A percentile compares a stretch with the other conserved stretches of the same genome.
Conservation (phyloP, 2,113 vertebrate genomes). For the Drymodes brunneopygia region DNA sequence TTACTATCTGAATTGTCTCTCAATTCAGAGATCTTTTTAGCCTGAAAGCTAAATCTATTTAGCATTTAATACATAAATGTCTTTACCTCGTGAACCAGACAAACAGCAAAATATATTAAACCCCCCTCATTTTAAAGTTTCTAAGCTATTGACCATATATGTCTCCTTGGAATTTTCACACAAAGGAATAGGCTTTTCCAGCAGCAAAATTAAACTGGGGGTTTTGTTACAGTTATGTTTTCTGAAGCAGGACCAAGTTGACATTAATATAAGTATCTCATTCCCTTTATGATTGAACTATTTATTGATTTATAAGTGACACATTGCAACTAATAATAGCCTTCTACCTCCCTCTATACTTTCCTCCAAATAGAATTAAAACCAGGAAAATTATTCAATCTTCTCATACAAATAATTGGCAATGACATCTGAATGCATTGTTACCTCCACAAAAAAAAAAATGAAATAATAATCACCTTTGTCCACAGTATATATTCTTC, state of each 20-base stretch:
- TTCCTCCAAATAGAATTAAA: neutral
- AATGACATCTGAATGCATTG: neutral
- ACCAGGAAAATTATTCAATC: neutral
- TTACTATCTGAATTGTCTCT: neutral
- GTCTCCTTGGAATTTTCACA: neutral
- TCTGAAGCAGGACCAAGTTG: neutral
- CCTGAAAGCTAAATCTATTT: neutral
- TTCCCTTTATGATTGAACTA: neutral
- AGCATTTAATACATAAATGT: neutral
- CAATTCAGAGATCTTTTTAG: too few relatives aligned
- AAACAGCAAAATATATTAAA: neutral
- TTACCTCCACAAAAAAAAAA: neutral
- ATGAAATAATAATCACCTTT: neutral
- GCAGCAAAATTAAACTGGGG: neutral
- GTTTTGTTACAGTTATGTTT: neutral
- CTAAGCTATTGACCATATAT: neutral
- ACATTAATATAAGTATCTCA: neutral
- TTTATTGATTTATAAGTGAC: neutral
- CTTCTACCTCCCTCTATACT: neutral
- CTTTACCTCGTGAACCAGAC: neutral
- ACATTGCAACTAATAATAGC: neutral
- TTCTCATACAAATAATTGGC: neutral
- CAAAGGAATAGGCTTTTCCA: neutral
- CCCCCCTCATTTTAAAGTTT: neutral
- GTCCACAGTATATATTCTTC: neutral